phyloP scores from a whole-genome alignment of 1,140 invertebrate species.

The Scylla paramamosain region DNA sequence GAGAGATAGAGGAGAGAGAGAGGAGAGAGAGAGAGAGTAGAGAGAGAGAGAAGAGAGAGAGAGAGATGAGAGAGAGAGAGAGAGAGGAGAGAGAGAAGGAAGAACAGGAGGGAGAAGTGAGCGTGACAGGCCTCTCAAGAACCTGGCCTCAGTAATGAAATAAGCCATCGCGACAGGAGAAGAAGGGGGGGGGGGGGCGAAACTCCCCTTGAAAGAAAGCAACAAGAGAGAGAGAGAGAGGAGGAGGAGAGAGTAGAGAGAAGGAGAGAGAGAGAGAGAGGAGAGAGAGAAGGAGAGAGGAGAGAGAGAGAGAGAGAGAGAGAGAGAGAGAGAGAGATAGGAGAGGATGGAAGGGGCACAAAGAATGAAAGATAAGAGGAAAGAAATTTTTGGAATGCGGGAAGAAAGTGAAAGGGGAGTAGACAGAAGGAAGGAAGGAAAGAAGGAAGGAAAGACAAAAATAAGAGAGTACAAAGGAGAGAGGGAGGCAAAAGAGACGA shows the following conservation, averaged over 20 bases:
- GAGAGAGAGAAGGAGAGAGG: too few relatives aligned
- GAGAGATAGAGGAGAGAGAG: background rate
- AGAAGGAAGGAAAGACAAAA: too few relatives aligned
- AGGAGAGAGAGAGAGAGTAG: background rate
- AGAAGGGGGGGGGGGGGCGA: background rate
- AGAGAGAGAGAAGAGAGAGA: conserved; percentile 46
- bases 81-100: background rate
- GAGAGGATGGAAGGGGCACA: background rate
- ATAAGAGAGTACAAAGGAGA: background rate
- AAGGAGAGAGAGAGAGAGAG: background rate
- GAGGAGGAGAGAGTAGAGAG: background rate
- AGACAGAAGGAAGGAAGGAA: too few relatives aligned
- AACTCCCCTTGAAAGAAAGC: background rate
- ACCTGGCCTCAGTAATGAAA: background rate
- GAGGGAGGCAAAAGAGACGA: background rate
- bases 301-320: too few relatives aligned
- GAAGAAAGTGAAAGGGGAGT: background rate
- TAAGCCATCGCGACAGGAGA: background rate
- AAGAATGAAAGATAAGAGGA: background rate
- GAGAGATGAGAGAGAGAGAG: conserved; percentile 50
- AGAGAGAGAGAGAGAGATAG: background rate
- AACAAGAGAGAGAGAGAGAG: conserved; percentile 26
- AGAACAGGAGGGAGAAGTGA: background rate
- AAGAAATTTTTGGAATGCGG: background rate
- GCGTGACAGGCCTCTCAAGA: background rate